Conservation (phyloP, 2,113 vertebrate genomes). For the pig (Sus scrofa) region T2T-Sscrofa CM000826.6:100587501-100588000, state of each 20-base stretch:
- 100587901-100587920: background rate
- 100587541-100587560: background rate
- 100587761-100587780: no score
- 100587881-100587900: no score
- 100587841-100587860: no score
- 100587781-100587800: no score
- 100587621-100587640: background rate
- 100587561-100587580: background rate
- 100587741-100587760: no score
- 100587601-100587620: background rate
- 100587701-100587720: no score
- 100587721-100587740: no score
- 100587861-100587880: no score
- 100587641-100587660: background rate
- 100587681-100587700: no score
- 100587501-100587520: background rate
- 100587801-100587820: no score
- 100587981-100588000: constrained; percentile 3
- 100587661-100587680: no score
- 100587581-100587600: background rate
- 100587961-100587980: constrained; percentile 34
- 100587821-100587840: no score
- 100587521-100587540: background rate
- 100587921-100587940: background rate
- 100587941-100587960: background rate